phyloP scores from a whole-genome alignment of 2,888 invertebrate genomes.

The Plutella xylostella region DNA sequence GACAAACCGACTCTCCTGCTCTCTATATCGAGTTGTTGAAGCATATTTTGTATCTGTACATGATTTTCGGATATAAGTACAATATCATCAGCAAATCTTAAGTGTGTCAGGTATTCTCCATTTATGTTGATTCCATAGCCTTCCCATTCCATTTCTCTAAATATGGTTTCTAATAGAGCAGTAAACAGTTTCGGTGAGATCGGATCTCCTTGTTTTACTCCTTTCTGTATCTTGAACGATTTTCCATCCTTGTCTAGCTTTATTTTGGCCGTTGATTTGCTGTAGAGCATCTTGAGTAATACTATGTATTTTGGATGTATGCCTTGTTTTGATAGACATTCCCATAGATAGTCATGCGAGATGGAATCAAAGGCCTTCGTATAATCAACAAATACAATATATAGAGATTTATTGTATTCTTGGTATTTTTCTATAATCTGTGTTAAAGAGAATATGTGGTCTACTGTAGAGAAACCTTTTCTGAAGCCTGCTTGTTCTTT shows the following conservation, averaged over 20 bases:
- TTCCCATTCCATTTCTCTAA: conserved; percentile 6
- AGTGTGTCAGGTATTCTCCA: not conserved
- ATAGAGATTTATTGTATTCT: not conserved
- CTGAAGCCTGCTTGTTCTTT: no score
- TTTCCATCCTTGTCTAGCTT: conserved; percentile 10
- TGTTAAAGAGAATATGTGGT: conserved; percentile 9
- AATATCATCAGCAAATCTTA: conserved; percentile 2
- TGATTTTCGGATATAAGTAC: not conserved
- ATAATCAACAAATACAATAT: conserved; percentile 13
- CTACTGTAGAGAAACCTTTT: conserved; percentile 7
- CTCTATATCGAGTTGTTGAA: not conserved
- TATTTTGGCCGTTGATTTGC: conserved; percentile 3
- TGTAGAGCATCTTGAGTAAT: conserved; percentile 12
- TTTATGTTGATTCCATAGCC: not conserved
- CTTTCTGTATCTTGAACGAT: conserved; percentile 6
- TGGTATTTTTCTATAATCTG: conserved; percentile 9
- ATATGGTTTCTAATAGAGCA: conserved; percentile 7
- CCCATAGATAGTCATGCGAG: conserved; percentile 15
- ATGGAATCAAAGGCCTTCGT: conserved; percentile 15
- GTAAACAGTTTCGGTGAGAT: conserved; percentile 11
- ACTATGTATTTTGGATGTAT: conserved; percentile 9
- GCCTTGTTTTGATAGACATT: conserved; percentile 11
- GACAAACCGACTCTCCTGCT: not conserved
- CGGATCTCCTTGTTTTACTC: conserved; percentile 8
- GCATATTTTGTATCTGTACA: not conserved